Evolutionary conservation across 2,113 vertebrate species (phyloP).

Genomic region (Rhabdomys dilectus): DNA sequence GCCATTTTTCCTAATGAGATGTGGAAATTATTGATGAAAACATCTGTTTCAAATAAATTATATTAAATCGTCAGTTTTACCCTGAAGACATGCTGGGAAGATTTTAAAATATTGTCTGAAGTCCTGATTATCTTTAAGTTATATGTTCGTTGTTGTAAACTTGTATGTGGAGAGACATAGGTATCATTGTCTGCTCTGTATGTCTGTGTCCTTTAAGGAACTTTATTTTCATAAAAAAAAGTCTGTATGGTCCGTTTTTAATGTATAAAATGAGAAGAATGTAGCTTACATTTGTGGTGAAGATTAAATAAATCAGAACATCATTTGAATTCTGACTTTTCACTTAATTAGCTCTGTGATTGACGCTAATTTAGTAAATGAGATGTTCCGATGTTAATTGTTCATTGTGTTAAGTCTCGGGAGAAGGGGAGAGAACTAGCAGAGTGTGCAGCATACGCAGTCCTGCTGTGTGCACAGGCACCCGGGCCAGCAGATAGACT

Average conservation of each 20-base stretch:
- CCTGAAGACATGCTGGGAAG: neutral
- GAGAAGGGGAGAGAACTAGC: no score
- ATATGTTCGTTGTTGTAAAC: neutral
- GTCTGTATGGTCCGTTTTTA: neutral
- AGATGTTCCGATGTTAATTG: neutral
- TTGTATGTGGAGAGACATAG: neutral
- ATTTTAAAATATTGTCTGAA: neutral
- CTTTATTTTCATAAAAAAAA: neutral
- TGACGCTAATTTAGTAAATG: neutral
- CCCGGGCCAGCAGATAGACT: fast-evolving
- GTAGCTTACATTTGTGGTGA: neutral
- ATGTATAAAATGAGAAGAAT: neutral
- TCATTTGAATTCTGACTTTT: neutral
- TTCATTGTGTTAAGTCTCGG: neutral
- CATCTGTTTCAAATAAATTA: neutral
- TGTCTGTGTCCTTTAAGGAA: neutral
- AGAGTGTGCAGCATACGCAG: neutral
- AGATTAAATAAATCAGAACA: neutral
- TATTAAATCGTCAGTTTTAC: neutral
- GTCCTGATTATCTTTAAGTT: fast-evolving
- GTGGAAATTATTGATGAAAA: neutral
- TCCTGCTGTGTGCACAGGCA: fast-evolving
- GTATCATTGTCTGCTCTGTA: fast-evolving
- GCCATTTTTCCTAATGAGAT: neutral
- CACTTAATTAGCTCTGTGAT: neutral